Evolutionary conservation across 2,113 vertebrate species (phyloP), one percentile per base, ranked within the genome.

Genomic region (Mohoua ochrocephala): DNA sequence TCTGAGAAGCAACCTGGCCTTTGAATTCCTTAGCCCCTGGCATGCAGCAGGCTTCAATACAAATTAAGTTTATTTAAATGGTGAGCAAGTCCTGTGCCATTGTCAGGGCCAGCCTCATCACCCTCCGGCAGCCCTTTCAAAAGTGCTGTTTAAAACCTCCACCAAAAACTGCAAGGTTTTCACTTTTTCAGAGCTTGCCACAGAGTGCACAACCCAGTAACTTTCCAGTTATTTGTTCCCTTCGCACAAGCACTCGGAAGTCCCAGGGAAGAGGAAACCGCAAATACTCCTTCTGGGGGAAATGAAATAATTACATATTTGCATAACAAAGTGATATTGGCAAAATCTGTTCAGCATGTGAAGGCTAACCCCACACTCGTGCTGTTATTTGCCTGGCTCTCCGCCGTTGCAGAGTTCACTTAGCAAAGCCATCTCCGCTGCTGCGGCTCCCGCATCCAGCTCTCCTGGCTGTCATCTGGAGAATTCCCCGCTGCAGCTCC

Each of bases 271-370:
- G 39, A 95, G 80, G 64, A 96, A 97, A 91, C 88, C 83, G 63
- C 91, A 95, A 86, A 74, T 60, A 45, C 71, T 88, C 68, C 60
- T 94, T 84, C 79, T 88, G 42, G 63, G 80, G 91, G 79, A 95
- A 95, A 86, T 83, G 20, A 84, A 96, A 84, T 76, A 95, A 95
- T 93, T 80, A 90, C 45, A 3, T 65, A 90, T 96, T 97, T 95
- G 86, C 95, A 95, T 81, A 95, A 95, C 93, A 95, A 94, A 95
- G 86, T 59, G 54, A 84, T 76, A 93, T 35, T 79, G 86, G 50
- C 54, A 54, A 85, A 92, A 94, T 92, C 82, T 90, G 94, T 86
- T 85, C 67, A 50, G 85, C 92, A 88, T 12, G 47, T 74, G 91
- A 92, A 76, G 50, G 54, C 79, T 69, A 83, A 69, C 65, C 79